Conservation (phyloP, 2,113 vertebrate species). For the Donacobius atricapilla region DNA sequence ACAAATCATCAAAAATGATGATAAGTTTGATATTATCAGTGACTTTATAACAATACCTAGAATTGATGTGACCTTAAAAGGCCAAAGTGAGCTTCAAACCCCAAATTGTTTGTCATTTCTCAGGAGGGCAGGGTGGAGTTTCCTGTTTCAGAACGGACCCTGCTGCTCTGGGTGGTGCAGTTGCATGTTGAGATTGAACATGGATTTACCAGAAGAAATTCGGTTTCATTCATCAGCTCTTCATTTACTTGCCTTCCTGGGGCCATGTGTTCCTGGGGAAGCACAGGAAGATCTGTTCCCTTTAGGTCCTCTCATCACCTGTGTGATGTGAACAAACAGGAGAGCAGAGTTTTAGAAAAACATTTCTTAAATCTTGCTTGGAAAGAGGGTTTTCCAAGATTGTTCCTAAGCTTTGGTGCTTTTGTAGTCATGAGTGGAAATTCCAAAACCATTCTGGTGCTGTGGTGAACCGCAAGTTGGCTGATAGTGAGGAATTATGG, state of each 20-base stretch:
- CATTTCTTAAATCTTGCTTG: neutral
- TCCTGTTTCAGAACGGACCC: slow-evolving; percentile 63
- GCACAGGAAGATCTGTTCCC: neutral
- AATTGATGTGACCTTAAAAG: slow-evolving; percentile 50
- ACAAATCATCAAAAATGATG: neutral
- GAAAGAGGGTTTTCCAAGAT: neutral
- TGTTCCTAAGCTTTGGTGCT: neutral
- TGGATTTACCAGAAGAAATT: slow-evolving; percentile 24
- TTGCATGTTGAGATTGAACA: slow-evolving; percentile 18
- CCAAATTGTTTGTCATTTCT: slow-evolving; percentile 66
- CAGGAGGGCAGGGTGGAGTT: slow-evolving; percentile 62
- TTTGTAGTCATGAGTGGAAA: neutral
- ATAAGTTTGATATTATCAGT: slow-evolving; percentile 33
- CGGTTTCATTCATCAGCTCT: slow-evolving; percentile 41
- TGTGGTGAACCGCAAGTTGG: neutral
- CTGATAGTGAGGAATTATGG: neutral
- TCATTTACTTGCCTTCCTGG: neutral
- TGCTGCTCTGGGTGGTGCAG: slow-evolving; percentile 50
- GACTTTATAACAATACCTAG: slow-evolving; percentile 12
- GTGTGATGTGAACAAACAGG: neutral
- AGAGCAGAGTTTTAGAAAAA: neutral
- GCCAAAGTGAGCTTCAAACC: slow-evolving; percentile 34
- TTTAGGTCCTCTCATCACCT: neutral
- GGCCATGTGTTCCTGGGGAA: neutral
- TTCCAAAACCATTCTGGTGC: neutral